Evolutionary conservation across 1,140 invertebrate genomes (phyloP).

Genomic region (Conus ventricosus): DNA sequence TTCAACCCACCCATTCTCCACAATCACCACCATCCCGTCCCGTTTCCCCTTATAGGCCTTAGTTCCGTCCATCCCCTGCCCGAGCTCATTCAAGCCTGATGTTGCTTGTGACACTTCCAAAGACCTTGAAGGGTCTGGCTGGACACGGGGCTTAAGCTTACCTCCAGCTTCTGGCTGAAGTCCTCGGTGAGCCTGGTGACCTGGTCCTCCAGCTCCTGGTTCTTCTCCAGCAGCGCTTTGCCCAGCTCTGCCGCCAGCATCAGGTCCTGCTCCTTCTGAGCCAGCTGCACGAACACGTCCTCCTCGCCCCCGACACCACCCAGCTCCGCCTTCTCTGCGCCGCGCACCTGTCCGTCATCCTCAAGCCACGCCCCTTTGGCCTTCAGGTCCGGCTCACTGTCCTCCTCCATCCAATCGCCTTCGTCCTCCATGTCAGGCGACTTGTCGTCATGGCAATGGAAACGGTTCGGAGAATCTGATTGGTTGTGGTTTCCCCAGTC

Average conservation of each 20-base stretch:
- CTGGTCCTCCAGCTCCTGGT: conserved; percentile 88
- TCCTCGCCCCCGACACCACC: conserved; percentile 85
- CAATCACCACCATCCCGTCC: not conserved
- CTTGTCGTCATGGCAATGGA: not conserved
- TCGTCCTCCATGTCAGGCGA: not conserved
- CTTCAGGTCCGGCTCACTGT: conserved; percentile 42
- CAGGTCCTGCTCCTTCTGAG: conserved; percentile 94
- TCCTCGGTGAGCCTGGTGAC: conserved; percentile 91
- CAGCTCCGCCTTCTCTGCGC: conserved; percentile 82
- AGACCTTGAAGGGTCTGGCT: no score
- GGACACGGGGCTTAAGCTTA: conserved; percentile 74
- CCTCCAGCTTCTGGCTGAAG: conserved; percentile 94
- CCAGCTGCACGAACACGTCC: conserved; percentile 81
- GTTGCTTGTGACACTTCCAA: no score
- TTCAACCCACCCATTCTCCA: not conserved
- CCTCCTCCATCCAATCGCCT: conserved; percentile 16
- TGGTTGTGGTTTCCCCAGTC: not conserved
- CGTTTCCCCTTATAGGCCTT: no score
- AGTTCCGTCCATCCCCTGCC: no score
- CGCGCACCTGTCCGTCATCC: conserved; percentile 43
- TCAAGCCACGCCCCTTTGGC: conserved; percentile 78
- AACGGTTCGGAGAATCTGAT: not conserved
- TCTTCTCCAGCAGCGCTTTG: conserved; percentile 94
- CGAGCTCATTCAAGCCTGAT: no score
- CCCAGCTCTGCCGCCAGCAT: conserved; percentile 94